phyloP scores from a whole-genome alignment of 1,140 invertebrate species.

The Saccostrea glomerata region DNA sequence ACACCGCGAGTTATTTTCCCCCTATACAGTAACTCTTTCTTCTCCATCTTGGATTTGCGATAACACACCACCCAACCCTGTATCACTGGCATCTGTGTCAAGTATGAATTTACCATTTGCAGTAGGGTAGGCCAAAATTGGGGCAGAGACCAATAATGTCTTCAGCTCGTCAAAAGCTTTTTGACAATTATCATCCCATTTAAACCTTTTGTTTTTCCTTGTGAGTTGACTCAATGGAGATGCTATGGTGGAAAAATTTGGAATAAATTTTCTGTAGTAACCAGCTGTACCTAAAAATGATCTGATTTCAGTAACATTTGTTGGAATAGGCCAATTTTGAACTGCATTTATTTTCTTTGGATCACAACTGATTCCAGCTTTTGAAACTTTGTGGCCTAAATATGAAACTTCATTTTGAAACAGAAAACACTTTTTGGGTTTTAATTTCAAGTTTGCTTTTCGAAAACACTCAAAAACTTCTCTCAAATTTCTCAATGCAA shows the following conservation, averaged over 20 bases:
- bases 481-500: slow-evolving; percentile 52
- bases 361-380: slow-evolving; percentile 36
- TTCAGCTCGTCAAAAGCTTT: background rate
- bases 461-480: slow-evolving; percentile 51
- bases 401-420: slow-evolving; percentile 2
- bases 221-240: slow-evolving; percentile 43
- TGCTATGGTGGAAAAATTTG: slow-evolving; percentile 44
- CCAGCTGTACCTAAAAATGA: background rate
- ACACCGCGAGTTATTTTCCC: no score
- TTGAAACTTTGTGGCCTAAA: slow-evolving; percentile 34
- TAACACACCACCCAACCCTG: background rate
- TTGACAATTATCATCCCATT: slow-evolving; percentile 22
- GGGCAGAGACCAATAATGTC: background rate
- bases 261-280: slow-evolving; percentile 51
- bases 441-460: slow-evolving; percentile 46
- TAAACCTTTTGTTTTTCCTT: slow-evolving; percentile 30
- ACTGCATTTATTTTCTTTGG: slow-evolving; percentile 47
- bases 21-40: slow-evolving; percentile 31
- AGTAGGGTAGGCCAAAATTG: slow-evolving; percentile 44
- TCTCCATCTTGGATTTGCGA: slow-evolving; percentile 1
- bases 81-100: slow-evolving; percentile 33
- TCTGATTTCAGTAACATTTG: slow-evolving; percentile 32
- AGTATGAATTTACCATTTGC: slow-evolving; percentile 6
- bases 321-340: slow-evolving; percentile 49
- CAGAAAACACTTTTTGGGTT: slow-evolving; percentile 56